These are phyloP conservation scores for Cryptocephalus primarius DNA, from an alignment of 2,888 invertebrate genomes.

Conservation along the genomic window DNA sequence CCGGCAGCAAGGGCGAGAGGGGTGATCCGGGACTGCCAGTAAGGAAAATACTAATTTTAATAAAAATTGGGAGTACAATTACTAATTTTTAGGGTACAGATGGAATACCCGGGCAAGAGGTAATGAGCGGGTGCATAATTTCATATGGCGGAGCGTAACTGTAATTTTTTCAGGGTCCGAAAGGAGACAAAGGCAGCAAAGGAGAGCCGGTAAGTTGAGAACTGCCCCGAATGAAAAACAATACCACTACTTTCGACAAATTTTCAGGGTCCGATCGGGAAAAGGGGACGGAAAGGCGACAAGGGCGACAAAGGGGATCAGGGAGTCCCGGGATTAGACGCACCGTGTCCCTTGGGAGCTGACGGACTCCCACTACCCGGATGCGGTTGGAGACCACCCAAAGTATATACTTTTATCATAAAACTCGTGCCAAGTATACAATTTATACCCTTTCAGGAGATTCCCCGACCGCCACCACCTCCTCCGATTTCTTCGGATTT, in stretches of 20 bases:
- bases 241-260: neutral
- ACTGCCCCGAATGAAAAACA: no score
- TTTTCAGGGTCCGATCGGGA: slow-evolving; percentile 72
- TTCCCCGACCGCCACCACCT: slow-evolving; percentile 32
- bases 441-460: slow-evolving; percentile 20
- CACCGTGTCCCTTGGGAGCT: slow-evolving; percentile 94
- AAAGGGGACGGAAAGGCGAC: slow-evolving; percentile 85
- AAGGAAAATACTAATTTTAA: slow-evolving; percentile 33
- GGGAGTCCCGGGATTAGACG: slow-evolving; percentile 95
- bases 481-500: slow-evolving; percentile 38
- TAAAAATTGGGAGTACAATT: neutral
- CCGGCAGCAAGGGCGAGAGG: slow-evolving; percentile 83
- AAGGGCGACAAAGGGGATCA: slow-evolving; percentile 90
- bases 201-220: slow-evolving; percentile 65
- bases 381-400: slow-evolving; percentile 86
- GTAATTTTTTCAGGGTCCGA: slow-evolving; percentile 57
- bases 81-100: slow-evolving; percentile 72
- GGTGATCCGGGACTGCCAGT: slow-evolving; percentile 90
- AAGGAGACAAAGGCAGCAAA: slow-evolving; percentile 81
- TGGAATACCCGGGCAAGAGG: slow-evolving; percentile 87
- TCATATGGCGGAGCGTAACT: no score
- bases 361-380: slow-evolving; percentile 94
- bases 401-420: slow-evolving; percentile 47
- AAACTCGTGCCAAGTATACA: neutral
- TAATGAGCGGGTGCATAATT: slow-evolving; percentile 33